A percentile compares a stretch with the other conserved stretches of the same genome.
Evolutionary conservation across 1,140 invertebrate genomes (phyloP).

Genomic region (Patella vulgata): DNA sequence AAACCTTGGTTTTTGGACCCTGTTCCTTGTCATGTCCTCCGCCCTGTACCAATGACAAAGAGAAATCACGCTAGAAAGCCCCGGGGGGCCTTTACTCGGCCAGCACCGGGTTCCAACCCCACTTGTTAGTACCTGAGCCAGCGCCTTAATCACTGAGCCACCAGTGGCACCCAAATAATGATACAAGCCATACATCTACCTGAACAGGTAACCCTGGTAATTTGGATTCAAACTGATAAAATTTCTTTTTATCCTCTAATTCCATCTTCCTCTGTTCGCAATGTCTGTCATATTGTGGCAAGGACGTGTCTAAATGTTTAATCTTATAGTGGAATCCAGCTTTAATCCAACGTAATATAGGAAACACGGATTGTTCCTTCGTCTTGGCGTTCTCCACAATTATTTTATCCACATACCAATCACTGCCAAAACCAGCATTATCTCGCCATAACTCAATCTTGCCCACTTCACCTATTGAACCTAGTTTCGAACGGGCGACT

Average conservation of each 20-base stretch:
- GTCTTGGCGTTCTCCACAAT: slow-evolving; percentile 2
- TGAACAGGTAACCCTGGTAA: slow-evolving; percentile 12
- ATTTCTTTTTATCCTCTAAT: slow-evolving; percentile 20
- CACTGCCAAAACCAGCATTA: slow-evolving; percentile 13
- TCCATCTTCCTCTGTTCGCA: slow-evolving; percentile 19
- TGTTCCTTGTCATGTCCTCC: no score
- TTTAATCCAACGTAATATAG: slow-evolving; percentile 34
- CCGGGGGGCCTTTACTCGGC: no score
- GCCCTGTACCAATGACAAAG: no score
- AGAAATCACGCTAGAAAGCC: no score
- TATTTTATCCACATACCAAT: slow-evolving; percentile 37
- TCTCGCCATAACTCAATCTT: slow-evolving; percentile 30
- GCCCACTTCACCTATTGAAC: neutral
- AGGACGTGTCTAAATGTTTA: slow-evolving; percentile 26
- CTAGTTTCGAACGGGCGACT: slow-evolving; percentile 24
- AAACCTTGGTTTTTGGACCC: no score
- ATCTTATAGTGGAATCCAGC: slow-evolving; percentile 20
- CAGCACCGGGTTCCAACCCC: no score
- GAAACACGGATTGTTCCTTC: slow-evolving; percentile 21
- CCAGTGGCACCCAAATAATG: no score
- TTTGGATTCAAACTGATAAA: slow-evolving; percentile 14
- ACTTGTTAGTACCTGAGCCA: no score
- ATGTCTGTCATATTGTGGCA: slow-evolving; percentile 25
- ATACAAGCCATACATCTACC: slow-evolving; percentile 12
- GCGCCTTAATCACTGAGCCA: no score